Evolutionary conservation across 2,888 invertebrate genomes (phyloP).

Genomic region (Nephrotoma flavescens): DNA sequence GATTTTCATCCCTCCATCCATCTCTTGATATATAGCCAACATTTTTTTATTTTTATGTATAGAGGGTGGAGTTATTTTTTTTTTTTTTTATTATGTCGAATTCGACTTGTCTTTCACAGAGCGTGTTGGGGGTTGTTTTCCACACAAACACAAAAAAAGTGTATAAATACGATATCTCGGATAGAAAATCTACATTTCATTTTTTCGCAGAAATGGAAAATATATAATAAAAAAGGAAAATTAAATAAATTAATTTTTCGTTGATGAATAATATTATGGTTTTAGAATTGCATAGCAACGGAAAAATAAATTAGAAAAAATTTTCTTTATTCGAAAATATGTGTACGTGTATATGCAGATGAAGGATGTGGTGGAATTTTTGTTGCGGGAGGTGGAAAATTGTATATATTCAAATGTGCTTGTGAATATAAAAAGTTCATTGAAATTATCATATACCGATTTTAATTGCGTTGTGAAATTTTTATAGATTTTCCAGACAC

Average conservation of each 20-base stretch:
- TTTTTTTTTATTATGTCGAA: neutral
- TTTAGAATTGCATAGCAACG: neutral
- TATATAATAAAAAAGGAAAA: neutral
- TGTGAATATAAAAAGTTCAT: neutral
- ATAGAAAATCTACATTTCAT: neutral
- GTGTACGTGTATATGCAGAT: neutral
- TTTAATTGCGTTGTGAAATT: too few species aligned
- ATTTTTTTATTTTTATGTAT: neutral
- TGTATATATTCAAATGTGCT: neutral
- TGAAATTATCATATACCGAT: neutral
- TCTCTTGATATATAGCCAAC: neutral
- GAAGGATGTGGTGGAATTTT: neutral
- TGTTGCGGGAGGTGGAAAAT: too few species aligned
- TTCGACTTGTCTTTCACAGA: neutral
- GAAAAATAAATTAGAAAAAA: neutral
- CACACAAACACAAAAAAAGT: neutral
- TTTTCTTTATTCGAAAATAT: neutral
- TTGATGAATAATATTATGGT: neutral
- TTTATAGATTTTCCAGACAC: too few species aligned
- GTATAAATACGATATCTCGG: neutral
- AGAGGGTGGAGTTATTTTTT: neutral
- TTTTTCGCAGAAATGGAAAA: neutral
- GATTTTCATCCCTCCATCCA: neutral
- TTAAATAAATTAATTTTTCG: neutral
- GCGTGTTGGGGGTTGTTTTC: neutral